These are phyloP conservation scores for Sebastes variabilis DNA, from an alignment of 2,797 vertebrate species.

Conservation along the genomic window DNA sequence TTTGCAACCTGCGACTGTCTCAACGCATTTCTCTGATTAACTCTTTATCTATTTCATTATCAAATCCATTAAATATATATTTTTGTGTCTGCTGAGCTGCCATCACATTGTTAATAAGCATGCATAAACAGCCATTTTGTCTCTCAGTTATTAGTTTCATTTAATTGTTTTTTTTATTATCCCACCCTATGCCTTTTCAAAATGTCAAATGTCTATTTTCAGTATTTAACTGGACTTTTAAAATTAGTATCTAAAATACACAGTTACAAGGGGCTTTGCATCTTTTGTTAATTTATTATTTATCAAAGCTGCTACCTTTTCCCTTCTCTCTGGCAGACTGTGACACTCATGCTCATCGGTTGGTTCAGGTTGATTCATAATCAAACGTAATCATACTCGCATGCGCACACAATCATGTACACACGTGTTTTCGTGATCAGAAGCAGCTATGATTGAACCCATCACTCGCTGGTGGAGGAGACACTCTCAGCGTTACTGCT, in stretches of 20 bases:
- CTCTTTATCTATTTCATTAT: slow-evolving; percentile 21
- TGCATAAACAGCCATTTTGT: neutral
- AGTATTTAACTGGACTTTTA: neutral
- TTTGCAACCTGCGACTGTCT: neutral
- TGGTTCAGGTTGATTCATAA: slow-evolving; percentile 19
- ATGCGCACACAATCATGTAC: neutral
- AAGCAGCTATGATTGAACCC: slow-evolving; percentile 25
- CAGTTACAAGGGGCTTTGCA: neutral
- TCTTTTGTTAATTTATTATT: neutral
- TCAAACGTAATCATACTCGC: slow-evolving; percentile 18
- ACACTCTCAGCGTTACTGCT: slow-evolving; percentile 4
- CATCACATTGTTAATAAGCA: neutral
- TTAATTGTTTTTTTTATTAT: neutral
- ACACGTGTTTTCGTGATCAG: slow-evolving; percentile 40
- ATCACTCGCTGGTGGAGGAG: slow-evolving; percentile 9
- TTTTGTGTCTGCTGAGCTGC: neutral
- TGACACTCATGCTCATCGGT: neutral
- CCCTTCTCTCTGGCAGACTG: slow-evolving; percentile 13
- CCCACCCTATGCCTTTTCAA: neutral
- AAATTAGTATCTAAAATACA: neutral
- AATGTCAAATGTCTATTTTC: neutral
- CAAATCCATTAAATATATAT: neutral
- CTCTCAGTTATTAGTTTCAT: neutral
- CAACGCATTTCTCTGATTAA: neutral
- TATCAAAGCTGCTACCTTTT: neutral